Conservation (phyloP, 2,113 vertebrate genomes). For the Mungos mungo region DNA sequence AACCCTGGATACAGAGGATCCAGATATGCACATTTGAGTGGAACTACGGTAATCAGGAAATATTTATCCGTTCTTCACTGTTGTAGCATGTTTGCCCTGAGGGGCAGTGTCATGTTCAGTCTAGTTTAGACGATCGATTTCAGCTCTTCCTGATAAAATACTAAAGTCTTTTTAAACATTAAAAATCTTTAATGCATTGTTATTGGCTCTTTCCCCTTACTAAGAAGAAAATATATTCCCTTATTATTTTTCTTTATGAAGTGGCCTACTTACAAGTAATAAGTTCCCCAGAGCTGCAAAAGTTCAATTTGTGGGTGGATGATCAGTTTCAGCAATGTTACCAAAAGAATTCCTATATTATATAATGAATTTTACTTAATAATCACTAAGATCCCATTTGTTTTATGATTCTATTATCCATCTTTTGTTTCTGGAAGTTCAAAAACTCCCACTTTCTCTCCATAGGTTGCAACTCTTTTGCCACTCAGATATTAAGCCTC, state of each 20-base stretch:
- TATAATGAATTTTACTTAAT: slow-evolving; percentile 7
- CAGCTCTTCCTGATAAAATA: not conserved
- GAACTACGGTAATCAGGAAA: not conserved
- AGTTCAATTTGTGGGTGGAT: not conserved
- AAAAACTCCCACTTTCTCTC: not conserved
- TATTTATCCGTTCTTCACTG: not conserved
- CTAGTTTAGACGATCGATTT: not conserved
- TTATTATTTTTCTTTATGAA: slow-evolving; percentile 45
- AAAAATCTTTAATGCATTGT: not conserved
- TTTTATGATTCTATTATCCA: not conserved
- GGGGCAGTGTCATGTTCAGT: not conserved
- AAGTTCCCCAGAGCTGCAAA: not conserved
- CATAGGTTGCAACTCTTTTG: not conserved
- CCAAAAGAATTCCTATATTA: not conserved
- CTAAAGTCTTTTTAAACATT: slow-evolving; percentile 21
- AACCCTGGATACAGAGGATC: not conserved
- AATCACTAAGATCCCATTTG: not conserved
- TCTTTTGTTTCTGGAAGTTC: not conserved
- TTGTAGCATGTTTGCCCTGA: not conserved
- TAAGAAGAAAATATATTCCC: slow-evolving; percentile 45
- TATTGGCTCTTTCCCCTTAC: not conserved
- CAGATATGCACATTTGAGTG: not conserved
- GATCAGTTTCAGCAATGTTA: not conserved
- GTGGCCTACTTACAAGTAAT: not conserved
- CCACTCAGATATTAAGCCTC: not conserved